phyloP scores from a whole-genome alignment of 2,113 vertebrate species.

The Saccopteryx bilineata region DNA sequence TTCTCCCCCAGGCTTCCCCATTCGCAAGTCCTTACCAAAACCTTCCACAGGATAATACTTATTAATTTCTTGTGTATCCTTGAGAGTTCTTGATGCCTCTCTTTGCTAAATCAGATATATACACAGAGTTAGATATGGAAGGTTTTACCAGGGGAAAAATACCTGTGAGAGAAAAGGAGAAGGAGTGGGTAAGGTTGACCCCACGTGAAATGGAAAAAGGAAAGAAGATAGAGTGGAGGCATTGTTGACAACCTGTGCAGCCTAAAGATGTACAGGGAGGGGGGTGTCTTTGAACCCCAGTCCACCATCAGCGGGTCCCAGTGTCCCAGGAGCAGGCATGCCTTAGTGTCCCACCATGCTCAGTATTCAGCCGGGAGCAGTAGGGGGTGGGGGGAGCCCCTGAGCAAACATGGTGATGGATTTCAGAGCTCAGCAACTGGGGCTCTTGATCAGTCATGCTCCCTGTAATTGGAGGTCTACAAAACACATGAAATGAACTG shows the following conservation, averaged over 20 bases:
- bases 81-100: neutral
- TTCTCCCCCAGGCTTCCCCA: neutral
- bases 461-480: neutral
- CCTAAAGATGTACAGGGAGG: neutral
- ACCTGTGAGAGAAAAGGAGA: neutral
- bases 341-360: neutral
- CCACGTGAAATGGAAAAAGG: neutral
- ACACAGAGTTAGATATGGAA: neutral
- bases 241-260: neutral
- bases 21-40: neutral
- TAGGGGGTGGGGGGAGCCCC: neutral
- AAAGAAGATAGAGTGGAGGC: neutral
- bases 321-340: neutral
- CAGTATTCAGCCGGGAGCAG: neutral
- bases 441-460: neutral
- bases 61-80: neutral
- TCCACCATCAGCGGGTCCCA: neutral
- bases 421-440: neutral
- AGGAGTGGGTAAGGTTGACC: neutral
- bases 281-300: neutral
- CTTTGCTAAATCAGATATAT: neutral
- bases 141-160: neutral
- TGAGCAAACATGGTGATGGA: neutral
- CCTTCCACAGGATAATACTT: neutral
- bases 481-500: neutral